Base-by-base conservation (phyloP, 2,797 vertebrate genomes). In the Channallabes apus region DNA sequence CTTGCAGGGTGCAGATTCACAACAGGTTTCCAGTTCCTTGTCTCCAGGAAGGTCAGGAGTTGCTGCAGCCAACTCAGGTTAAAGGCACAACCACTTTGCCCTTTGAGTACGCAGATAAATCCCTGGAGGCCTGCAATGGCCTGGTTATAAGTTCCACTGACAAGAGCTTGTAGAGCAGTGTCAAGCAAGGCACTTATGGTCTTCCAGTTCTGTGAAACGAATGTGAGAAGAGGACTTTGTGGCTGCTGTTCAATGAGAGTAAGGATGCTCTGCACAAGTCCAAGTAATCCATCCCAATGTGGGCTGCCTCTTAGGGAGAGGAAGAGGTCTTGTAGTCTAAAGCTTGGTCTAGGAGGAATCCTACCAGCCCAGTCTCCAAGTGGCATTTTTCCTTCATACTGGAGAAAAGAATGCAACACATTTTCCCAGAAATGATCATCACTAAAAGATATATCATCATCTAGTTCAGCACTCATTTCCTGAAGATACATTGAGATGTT, bases 401-500 rank as follows among this genome's bases (percentile, higher is more conserved):
- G 94, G 51, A 96, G 91, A 68, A 96, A 91, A 86, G 92, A 93
- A 59, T 95, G 92, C 35, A 96, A 90, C 79, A 96, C 87, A 73
- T 94, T 95, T 87, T 94, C 94, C 95, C 94, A 95, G 61, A 96
- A 90, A 86, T 94, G 93, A 29, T 92, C 93, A 79, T 95, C 92
- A 1, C 94, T 93, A 32, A 90, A 82, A 71, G 91, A 86, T 0
- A 68, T 91, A 0, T 78, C 88, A 71, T 94, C 93, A 82, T 96
- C 94, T 68, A 95, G 88, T 88, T 96, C 95, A 4, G 93, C 90
- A 4, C 95, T 94, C 92, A 95, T 94, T 91, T 94, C 95, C 83
- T 96, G 95, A 82, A 97, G 95, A 86, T 96, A 96, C 87, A 94
- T 91, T 59, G 97, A 97, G 91, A 97, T 95, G 89, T 97, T 97